These are phyloP conservation scores for Chroicocephalus ridibundus DNA, from an alignment of 2,113 vertebrate genomes.

Conservation along the genomic window DNA sequence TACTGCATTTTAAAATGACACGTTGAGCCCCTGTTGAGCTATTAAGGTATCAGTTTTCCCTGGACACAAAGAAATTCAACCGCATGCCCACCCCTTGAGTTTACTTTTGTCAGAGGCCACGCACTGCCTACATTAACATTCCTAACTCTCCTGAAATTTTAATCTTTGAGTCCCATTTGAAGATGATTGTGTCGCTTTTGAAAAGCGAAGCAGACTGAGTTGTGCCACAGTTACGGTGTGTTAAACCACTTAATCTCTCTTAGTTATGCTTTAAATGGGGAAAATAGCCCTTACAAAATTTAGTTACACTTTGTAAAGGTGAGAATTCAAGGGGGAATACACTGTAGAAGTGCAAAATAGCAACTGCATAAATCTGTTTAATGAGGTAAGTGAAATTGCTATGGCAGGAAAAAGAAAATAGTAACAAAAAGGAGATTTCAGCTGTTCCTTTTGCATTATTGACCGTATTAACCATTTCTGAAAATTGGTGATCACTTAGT, in stretches of 20 bases:
- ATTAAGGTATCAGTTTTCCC: background rate
- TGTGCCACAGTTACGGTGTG: background rate
- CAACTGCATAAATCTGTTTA: background rate
- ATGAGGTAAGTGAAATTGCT: background rate
- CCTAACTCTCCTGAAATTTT: constrained; percentile 17
- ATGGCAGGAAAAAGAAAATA: background rate
- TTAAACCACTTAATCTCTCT: background rate
- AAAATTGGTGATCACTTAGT: background rate
- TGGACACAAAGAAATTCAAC: background rate
- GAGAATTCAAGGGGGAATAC: background rate
- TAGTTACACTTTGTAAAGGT: background rate
- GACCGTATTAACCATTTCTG: background rate
- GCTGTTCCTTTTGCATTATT: background rate
- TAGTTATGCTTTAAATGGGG: background rate
- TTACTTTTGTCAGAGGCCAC: background rate
- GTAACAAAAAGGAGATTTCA: background rate
- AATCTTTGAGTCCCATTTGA: background rate
- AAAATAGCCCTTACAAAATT: background rate
- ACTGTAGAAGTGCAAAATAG: background rate
- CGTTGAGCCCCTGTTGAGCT: background rate
- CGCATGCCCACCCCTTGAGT: background rate
- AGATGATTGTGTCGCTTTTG: background rate
- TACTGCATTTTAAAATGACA: background rate
- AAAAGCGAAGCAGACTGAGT: background rate
- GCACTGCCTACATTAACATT: background rate